These are phyloP conservation scores for Scartelaos histophorus DNA, from an alignment of 2,113 vertebrate genomes.

Conservation along the genomic window DNA sequence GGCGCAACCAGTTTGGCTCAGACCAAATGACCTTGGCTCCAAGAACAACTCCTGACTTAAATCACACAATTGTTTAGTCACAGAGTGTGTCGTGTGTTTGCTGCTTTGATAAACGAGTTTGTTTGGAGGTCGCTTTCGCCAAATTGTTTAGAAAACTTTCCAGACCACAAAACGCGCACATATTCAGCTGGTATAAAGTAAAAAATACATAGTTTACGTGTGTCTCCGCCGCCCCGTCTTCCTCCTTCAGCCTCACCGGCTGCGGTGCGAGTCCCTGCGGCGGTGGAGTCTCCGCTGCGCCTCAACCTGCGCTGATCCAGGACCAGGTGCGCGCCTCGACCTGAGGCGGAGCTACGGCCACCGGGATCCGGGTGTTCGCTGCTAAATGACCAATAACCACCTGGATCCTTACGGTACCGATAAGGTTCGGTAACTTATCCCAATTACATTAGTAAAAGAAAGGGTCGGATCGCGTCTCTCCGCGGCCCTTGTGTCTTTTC, in stretches of 20 bases:
- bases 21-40: too few species aligned
- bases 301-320: conserved; percentile 26
- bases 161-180: neutral
- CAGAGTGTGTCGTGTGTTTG: too few species aligned
- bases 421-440: too few species aligned
- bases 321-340: conserved; percentile 46
- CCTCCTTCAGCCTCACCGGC: neutral
- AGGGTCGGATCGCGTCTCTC: neutral
- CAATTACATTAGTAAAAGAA: neutral
- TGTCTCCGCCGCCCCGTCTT: neutral
- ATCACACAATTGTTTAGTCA: too few species aligned
- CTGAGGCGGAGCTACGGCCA: conserved; percentile 21
- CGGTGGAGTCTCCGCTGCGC: neutral
- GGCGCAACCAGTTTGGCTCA: neutral
- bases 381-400: neutral
- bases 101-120: neutral
- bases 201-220: neutral
- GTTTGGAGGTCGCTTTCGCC: neutral
- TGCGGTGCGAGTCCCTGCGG: neutral
- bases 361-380: rapidly evolving
- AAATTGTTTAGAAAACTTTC: neutral
- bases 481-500: neutral
- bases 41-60: too few species aligned
- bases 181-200: neutral
- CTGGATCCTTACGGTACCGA: too few species aligned